Percentiles rank a stretch among this genome's conserved stretches.
Evolutionary conservation across 2,113 vertebrate species (phyloP).

Genomic region (Galemys pyrenaicus): DNA sequence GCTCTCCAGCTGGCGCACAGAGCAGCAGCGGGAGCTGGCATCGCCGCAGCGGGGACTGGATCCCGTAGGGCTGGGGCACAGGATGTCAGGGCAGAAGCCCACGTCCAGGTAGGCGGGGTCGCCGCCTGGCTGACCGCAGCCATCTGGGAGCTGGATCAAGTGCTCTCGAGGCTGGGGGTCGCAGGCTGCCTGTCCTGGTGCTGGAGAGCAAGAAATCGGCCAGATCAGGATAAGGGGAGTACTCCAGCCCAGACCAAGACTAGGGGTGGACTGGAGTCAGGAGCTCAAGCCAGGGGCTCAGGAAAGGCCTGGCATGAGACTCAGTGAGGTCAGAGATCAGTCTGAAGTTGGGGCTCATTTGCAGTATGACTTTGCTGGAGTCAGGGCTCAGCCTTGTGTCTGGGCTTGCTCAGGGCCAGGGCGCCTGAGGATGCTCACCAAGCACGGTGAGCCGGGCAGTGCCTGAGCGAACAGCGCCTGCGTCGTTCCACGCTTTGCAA

Average conservation of each 20-base stretch:
- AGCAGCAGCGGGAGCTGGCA: conserved; percentile 86
- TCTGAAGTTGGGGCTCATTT: neutral
- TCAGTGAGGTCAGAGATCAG: neutral
- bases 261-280: neutral
- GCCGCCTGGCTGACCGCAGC: conserved; percentile 86
- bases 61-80: conserved; percentile 84
- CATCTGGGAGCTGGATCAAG: conserved; percentile 91
- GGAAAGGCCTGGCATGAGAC: neutral
- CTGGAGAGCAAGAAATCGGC: conserved; percentile 79
- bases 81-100: conserved; percentile 89
- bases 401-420: neutral
- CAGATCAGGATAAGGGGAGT: neutral
- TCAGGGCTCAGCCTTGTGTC: too few species aligned
- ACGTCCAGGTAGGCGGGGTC: conserved; percentile 91
- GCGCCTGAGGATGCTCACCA: conserved; percentile 83
- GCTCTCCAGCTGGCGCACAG: conserved; percentile 88
- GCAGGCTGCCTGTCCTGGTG: conserved; percentile 88
- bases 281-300: neutral
- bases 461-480: conserved; percentile 90
- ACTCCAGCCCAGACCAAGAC: neutral
- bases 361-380: neutral
- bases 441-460: conserved; percentile 88
- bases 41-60: conserved; percentile 88
- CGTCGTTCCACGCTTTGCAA: conserved; percentile 93
- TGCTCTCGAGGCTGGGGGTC: conserved; percentile 86